Base-by-base conservation (phyloP, 2,113 vertebrate species). In the Nibea coibor region DNA sequence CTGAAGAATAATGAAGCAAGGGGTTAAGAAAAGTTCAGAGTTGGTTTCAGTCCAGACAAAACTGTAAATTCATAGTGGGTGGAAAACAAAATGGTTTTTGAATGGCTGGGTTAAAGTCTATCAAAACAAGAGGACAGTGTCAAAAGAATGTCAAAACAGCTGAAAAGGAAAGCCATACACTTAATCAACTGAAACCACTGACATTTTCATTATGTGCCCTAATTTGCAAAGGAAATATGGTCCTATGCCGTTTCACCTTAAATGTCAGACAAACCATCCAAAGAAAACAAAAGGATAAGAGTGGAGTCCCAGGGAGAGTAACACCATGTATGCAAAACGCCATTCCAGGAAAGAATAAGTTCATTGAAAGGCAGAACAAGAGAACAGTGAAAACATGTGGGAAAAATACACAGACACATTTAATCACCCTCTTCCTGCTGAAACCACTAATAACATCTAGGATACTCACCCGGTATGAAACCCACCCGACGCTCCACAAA, bases 281-380 rank as follows among this genome's bases (percentile, higher is more conserved):
- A 93, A 68, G 80, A 87, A 90, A 93, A 87, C 86, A 90, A 61
- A 65, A 57, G 58, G 43, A 72, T 73, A 81, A 76, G 81, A 85
- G 74, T 39, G 10, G 39, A 51, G 67, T 85, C 80, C 80, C 83
- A 73, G 19, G 26, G 77, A 87, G 84, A 82, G 28, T 54, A 62
- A 76, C 80, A 72, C 68, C 19, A 48, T 61, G 22, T 68, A 54
- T 9, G 78, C 65, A 78, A 72, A 74, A 71, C 28, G 7, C 51
- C 42, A 67, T 73, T 65, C 71, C 57, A 75, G 64, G 79, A 77
- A 82, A 67, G 75, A 86, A 69, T 71, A 68, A 14, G 70, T 73
- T 70, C 64, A 78, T 74, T 73, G 58, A 82, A 35, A 78, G 54
- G 16, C 43, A 72, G 62, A 65, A 71, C 53, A 43, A 42, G 19